phyloP scores from a whole-genome alignment of 1,140 invertebrate genomes.

The Drosophila obscura region DNA sequence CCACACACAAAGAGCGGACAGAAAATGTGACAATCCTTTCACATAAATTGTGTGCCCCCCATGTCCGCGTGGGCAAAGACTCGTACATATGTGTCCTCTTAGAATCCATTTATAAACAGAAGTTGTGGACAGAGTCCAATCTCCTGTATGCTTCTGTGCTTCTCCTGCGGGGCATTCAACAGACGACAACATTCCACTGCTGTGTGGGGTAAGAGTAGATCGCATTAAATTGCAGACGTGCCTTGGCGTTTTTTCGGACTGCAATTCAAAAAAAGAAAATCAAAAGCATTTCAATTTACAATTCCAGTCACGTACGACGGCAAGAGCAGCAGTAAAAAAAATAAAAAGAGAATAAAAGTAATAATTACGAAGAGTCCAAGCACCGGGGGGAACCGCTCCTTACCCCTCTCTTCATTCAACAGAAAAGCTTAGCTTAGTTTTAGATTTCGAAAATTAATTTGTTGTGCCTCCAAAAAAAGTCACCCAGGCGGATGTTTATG shows the following conservation, averaged over 20 bases:
- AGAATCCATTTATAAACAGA: conserved; percentile 26
- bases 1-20: neutral
- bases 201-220: conserved; percentile 6
- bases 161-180: conserved; percentile 10
- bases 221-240: conserved; percentile 63
- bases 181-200: conserved; percentile 17
- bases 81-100: conserved; percentile 8
- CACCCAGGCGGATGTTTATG: conserved; percentile 38
- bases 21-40: conserved; percentile 31
- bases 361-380: conserved; percentile 33
- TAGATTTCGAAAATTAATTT: conserved; percentile 54
- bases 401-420: neutral
- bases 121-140: conserved; percentile 5
- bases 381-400: neutral
- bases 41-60: conserved; percentile 4
- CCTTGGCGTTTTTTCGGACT: conserved; percentile 33
- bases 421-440: conserved; percentile 1
- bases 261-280: conserved; percentile 60
- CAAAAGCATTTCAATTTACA: conserved; percentile 52
- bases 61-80: too few relatives aligned
- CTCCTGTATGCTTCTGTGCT: too few relatives aligned
- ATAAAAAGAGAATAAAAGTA: conserved; percentile 25
- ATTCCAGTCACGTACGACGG: conserved; percentile 59
- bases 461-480: conserved; percentile 17
- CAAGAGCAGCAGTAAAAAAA: conserved; percentile 34